Evolutionary conservation across 2,113 vertebrate species (phyloP).

Genomic region (Casuarius casuarius): DNA sequence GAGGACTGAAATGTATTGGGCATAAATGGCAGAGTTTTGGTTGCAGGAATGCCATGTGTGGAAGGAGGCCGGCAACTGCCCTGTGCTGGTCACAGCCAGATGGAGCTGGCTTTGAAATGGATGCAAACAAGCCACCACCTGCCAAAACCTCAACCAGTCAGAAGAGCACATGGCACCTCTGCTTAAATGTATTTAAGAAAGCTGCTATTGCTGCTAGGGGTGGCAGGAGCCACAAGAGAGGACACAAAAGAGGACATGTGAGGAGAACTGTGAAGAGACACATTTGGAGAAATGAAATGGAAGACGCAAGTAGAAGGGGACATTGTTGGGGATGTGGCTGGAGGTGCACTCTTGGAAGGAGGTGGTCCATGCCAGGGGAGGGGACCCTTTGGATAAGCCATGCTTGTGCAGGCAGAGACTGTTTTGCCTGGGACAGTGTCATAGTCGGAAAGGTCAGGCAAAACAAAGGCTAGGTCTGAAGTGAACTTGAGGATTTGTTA

Average conservation of each 20-base stretch:
- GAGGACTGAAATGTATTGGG: not conserved
- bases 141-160: not conserved
- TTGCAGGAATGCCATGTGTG: not conserved
- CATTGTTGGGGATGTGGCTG: too few relatives aligned
- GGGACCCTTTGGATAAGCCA: too few relatives aligned
- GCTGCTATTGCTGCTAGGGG: not conserved
- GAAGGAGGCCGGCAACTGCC: not conserved
- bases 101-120: not conserved
- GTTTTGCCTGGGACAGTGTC: too few relatives aligned
- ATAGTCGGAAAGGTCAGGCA: not conserved
- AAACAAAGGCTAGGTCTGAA: not conserved
- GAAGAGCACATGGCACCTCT: too few relatives aligned
- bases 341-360: too few relatives aligned
- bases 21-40: not conserved
- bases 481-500: not conserved
- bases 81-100: not conserved
- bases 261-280: too few relatives aligned
- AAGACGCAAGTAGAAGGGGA: too few relatives aligned
- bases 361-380: too few relatives aligned
- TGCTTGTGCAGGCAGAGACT: too few relatives aligned
- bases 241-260: too few relatives aligned
- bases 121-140: not conserved
- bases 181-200: not conserved
- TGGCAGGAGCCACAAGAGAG: too few relatives aligned
- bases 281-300: too few relatives aligned